Base-by-base conservation (phyloP, 2,888 invertebrate genomes). In the Papilio gigon region DNA sequence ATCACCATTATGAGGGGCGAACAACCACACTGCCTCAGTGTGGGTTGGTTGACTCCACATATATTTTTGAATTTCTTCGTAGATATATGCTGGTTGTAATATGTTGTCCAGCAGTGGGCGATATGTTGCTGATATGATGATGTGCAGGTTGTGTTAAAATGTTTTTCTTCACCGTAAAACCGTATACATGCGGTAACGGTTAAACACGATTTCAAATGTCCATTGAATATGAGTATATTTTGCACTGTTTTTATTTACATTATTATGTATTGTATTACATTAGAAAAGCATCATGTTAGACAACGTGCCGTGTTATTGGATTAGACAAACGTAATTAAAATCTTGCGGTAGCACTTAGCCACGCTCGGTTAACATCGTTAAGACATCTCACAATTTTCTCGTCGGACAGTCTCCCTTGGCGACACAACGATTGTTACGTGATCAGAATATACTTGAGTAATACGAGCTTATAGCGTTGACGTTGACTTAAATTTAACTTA, bases 301-400 rank as follows among this genome's bases (percentile, higher is more conserved):
- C 30, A 53, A 53, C 53, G 53, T 27, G n/a, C 30, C n/a, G 53
- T 53, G 30, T 50, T 50, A 50, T 53, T 56, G 53, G 53, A 56
- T 56, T 56, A 30, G 30, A 56, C 53, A 56, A 35, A 40, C 50
- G 44, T 44, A 61, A 67, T 67, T 61, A 61, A 67, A 67, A 67
- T 67, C 61, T 61, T 61, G 58, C 40, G 53, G 37, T 65, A 56
- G 37, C 40, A 61, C 61, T 67, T 61, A 61, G 50, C 61, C 35
- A 30, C 30, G 61, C 67, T 67, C 40, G 61, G 67, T 67, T 67
- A 61, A 61, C 61, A 53, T 67, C 53, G 67, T 67, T 67, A 67
- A 67, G 61, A 67, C 35, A 67, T 67, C 61, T 67, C 53, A 67
- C 61, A 67, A 67, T 67, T 67, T 67, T 67, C 67, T 67, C 61